These are phyloP conservation scores for Pteruthius melanotis DNA, from an alignment of 2,113 vertebrate species.

Conservation along the genomic window DNA sequence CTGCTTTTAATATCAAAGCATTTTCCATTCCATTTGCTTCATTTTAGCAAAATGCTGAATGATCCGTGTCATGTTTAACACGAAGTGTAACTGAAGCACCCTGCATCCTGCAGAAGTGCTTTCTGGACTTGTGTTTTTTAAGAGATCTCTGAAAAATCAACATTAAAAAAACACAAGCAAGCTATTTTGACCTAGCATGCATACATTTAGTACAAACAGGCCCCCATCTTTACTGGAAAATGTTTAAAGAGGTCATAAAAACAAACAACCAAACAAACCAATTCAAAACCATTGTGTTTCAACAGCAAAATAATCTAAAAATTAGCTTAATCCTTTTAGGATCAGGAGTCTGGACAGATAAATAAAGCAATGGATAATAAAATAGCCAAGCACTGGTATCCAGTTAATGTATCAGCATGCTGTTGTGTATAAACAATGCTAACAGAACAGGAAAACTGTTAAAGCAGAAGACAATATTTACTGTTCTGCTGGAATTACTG, in stretches of 20 bases:
- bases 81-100: neutral
- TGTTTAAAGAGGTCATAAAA: neutral
- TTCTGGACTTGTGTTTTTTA: neutral
- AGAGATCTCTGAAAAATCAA: neutral
- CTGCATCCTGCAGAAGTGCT: neutral
- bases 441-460: conserved; percentile 29
- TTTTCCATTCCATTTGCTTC: neutral
- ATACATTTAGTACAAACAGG: neutral
- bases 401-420: neutral
- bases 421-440: neutral
- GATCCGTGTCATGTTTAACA: neutral
- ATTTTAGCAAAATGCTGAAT: neutral
- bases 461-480: conserved; percentile 1
- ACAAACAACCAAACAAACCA: neutral
- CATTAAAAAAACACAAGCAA: neutral
- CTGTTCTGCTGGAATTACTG: neutral
- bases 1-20: neutral
- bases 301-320: neutral
- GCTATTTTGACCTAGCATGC: neutral
- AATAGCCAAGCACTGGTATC: neutral
- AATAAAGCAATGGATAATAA: neutral
- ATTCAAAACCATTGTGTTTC: neutral
- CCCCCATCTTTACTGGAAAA: neutral
- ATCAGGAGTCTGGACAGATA: neutral
- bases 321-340: neutral